Conservation (phyloP, 37 sponge, comb jelly and placozoan species). For the Chondrosia reniformis region DNA sequence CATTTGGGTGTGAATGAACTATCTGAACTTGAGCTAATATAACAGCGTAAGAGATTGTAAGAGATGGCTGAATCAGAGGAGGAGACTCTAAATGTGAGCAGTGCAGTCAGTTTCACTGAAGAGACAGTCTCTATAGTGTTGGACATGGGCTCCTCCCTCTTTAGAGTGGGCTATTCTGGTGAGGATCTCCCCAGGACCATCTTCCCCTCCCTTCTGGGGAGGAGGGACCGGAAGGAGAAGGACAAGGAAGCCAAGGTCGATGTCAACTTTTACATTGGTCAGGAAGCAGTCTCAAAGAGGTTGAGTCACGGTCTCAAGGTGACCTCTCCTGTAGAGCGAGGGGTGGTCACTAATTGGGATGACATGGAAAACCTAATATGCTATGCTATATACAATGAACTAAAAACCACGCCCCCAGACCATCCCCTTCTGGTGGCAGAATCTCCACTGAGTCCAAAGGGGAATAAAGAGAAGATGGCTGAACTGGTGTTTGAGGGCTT, state of each 20-base stretch:
- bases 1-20: not conserved
- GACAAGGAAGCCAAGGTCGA: slow-evolving; percentile 97
- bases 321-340: slow-evolving; percentile 98
- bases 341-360: slow-evolving; percentile 99
- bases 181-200: slow-evolving; percentile 97
- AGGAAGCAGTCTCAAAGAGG: slow-evolving; percentile 98
- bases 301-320: slow-evolving; percentile 86
- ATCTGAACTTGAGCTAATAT: too few species aligned
- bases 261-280: slow-evolving; percentile 97
- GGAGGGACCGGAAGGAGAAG: slow-evolving; percentile 81
- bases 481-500: slow-evolving; percentile 98
- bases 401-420: slow-evolving; percentile 94
- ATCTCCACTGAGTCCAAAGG: slow-evolving; percentile 98
- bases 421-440: slow-evolving; percentile 98
- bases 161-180: slow-evolving; percentile 97
- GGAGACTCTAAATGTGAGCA: too few species aligned
- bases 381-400: slow-evolving; percentile 96
- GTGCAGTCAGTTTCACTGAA: slow-evolving; percentile 27
- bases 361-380: slow-evolving; percentile 99
- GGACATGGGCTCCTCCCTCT: slow-evolving; percentile 97
- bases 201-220: slow-evolving; percentile 96
- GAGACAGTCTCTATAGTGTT: slow-evolving; percentile 96
- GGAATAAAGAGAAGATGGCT: slow-evolving; percentile 97
- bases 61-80: too few species aligned
- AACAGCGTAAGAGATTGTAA: too few species aligned